phyloP scores from a whole-genome alignment of 2,113 vertebrate genomes.

The Gadus macrocephalus region DNA sequence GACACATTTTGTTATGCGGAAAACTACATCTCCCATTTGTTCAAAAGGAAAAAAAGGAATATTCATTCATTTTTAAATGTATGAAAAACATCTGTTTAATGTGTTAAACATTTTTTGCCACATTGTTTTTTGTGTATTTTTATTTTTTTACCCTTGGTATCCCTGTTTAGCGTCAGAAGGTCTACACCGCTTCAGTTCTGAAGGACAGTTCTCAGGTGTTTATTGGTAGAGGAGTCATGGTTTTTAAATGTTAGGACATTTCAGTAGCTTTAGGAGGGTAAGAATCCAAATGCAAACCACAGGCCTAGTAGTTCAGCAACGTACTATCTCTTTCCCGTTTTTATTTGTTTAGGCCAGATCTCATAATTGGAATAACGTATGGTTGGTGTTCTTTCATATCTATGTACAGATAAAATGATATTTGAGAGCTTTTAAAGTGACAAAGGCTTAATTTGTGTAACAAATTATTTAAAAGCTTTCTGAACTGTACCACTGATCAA shows the following conservation, averaged over 20 bases:
- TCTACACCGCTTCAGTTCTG: not conserved
- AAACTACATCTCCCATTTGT: too few relatives aligned
- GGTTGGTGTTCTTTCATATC: slow-evolving; percentile 14
- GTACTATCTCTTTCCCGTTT: not conserved
- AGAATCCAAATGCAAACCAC: not conserved
- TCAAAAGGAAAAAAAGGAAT: too few relatives aligned
- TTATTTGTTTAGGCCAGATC: not conserved
- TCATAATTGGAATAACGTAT: not conserved
- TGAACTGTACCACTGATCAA: not conserved
- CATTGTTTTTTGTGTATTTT: too few relatives aligned
- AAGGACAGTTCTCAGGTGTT: slow-evolving; percentile 17
- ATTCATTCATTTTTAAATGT: too few relatives aligned
- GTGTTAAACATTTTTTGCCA: too few relatives aligned
- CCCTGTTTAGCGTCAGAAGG: too few relatives aligned
- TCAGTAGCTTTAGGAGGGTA: not conserved
- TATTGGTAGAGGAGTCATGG: not conserved
- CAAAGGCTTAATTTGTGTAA: slow-evolving; percentile 3
- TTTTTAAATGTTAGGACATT: slow-evolving; percentile 8
- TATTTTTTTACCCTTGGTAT: too few relatives aligned
- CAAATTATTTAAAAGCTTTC: not conserved
- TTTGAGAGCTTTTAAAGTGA: slow-evolving; percentile 13
- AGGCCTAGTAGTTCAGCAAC: not conserved
- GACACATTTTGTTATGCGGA: too few relatives aligned
- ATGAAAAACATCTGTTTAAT: too few relatives aligned
- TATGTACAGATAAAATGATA: slow-evolving; percentile 5